phyloP scores from a whole-genome alignment of 2,888 invertebrate species.

The Polydrusus tereticollis region DNA sequence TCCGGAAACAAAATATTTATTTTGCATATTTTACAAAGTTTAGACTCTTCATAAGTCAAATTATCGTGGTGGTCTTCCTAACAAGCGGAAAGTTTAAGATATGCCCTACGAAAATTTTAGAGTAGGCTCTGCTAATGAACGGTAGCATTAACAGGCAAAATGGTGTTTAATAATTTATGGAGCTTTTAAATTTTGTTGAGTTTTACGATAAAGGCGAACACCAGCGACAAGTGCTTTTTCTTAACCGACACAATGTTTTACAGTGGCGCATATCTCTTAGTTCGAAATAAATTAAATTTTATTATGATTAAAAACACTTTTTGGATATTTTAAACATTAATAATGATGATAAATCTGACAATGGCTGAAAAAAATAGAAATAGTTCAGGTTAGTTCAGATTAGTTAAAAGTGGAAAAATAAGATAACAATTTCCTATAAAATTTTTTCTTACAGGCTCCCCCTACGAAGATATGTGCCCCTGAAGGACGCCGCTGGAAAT shows the following conservation, averaged over 20 bases:
- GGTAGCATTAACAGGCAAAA: constrained; percentile 27
- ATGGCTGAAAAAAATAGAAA: no score
- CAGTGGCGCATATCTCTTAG: neutral
- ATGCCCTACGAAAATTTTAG: constrained; percentile 12
- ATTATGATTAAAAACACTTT: no score
- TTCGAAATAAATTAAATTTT: neutral
- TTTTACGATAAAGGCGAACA: constrained; percentile 33
- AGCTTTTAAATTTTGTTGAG: constrained; percentile 38
- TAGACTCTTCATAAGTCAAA: neutral
- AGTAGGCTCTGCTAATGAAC: constrained; percentile 36
- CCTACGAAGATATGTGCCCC: no score
- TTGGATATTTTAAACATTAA: no score
- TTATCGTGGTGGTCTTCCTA: neutral
- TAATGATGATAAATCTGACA: no score
- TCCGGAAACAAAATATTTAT: neutral
- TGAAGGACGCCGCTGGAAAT: no score
- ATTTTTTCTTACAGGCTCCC: no score
- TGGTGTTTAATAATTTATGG: constrained; percentile 41
- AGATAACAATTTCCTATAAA: no score
- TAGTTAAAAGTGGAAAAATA: no score
- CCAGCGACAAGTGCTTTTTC: constrained; percentile 14
- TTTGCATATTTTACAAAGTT: neutral
- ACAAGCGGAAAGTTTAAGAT: neutral
- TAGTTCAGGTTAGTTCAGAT: no score
- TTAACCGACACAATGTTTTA: neutral